Percentiles rank a stretch among this genome's conserved stretches.
Conservation (phyloP, 2,797 vertebrate genomes). For the Pipistrellus kuhlii region DNA sequence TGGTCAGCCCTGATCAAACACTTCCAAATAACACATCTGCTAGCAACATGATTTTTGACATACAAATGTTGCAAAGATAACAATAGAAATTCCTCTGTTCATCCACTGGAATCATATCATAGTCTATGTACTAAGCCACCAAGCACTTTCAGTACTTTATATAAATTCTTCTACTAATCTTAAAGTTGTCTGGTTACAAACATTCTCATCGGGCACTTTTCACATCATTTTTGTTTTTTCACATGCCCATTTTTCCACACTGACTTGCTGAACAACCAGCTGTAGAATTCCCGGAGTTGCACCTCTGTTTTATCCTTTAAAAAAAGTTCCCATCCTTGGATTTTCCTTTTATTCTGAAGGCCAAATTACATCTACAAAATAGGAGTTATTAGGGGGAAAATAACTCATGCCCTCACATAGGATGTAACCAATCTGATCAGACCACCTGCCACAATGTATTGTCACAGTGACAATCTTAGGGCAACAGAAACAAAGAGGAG, state of each 20-base stretch:
- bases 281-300: not conserved
- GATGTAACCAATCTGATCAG: constrained; percentile 40
- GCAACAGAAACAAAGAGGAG: constrained; percentile 42
- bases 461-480: constrained; percentile 1
- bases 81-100: not conserved
- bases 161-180: constrained; percentile 11
- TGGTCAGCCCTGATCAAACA: constrained; percentile 28
- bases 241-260: not conserved
- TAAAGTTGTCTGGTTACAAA: constrained; percentile 19
- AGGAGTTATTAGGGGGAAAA: not conserved
- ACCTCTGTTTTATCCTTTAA: not conserved
- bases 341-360: constrained; percentile 54
- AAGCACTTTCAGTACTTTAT: constrained; percentile 9
- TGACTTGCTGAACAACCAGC: not conserved
- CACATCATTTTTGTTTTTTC: constrained; percentile 5
- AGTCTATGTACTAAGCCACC: not conserved
- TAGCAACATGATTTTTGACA: constrained; percentile 26
- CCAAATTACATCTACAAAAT: constrained; percentile 30
- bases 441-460: not conserved
- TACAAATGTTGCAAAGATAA: constrained; percentile 17
- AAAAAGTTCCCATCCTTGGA: constrained; percentile 30
- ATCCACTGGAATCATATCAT: not conserved
- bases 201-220: not conserved
- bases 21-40: constrained; percentile 30
- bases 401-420: constrained; percentile 37